A percentile compares a stretch with the other conserved stretches of the same genome.
Evolutionary conservation across 2,797 vertebrate species (phyloP).

Genomic region (Tinamus major): DNA sequence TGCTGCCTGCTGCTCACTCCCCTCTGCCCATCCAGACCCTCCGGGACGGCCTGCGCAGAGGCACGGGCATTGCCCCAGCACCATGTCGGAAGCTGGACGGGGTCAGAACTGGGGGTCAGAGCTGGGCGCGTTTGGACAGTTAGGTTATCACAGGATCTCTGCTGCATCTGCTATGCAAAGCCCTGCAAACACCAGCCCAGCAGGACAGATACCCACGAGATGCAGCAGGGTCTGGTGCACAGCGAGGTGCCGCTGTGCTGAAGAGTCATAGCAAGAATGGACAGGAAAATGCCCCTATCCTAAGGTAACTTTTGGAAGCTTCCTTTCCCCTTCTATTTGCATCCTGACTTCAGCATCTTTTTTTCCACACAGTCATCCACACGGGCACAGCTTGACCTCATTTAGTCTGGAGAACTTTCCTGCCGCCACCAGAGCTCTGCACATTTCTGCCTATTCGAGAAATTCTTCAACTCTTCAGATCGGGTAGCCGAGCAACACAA

Average conservation of each 20-base stretch:
- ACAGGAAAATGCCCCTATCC: no score
- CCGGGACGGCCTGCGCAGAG: neutral
- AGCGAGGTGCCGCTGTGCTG: neutral
- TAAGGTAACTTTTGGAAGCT: neutral
- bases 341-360: neutral
- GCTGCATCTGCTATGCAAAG: neutral
- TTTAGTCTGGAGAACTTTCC: neutral
- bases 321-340: fast-evolving
- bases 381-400: neutral
- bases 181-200: neutral
- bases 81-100: neutral
- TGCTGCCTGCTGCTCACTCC: neutral
- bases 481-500: neutral
- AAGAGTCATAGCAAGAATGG: neutral
- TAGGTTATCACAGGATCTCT: neutral
- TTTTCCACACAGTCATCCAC: neutral
- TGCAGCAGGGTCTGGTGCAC: fast-evolving
- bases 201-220: fast-evolving
- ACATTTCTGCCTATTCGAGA: neutral
- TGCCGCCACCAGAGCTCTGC: neutral
- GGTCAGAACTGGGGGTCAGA: neutral
- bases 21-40: neutral
- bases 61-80: fast-evolving
- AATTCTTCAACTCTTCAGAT: neutral
- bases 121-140: neutral